These are phyloP conservation scores for Acrocephalus arundinaceus DNA, from an alignment of 2,113 vertebrate species.

Conservation along the genomic window DNA sequence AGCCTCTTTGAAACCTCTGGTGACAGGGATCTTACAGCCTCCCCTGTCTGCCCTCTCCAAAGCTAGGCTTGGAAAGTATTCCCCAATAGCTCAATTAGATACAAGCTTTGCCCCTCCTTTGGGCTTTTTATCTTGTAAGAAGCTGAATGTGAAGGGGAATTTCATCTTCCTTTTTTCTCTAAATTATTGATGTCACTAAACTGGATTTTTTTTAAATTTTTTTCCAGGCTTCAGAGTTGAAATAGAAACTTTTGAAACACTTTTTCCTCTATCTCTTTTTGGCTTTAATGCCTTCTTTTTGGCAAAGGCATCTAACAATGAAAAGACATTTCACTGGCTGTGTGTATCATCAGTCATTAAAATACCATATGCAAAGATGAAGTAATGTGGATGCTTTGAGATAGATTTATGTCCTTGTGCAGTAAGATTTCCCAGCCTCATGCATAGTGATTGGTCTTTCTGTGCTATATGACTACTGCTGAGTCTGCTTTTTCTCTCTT, in stretches of 20 bases:
- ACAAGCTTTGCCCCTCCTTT: background rate
- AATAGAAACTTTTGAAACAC: background rate
- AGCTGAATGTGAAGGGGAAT: background rate
- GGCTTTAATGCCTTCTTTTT: background rate
- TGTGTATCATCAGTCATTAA: background rate
- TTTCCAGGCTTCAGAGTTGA: background rate
- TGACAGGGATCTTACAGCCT: background rate
- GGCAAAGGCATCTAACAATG: background rate
- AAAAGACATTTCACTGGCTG: background rate
- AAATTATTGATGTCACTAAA: background rate
- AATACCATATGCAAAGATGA: background rate
- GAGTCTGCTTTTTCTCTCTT: background rate
- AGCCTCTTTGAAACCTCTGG: background rate
- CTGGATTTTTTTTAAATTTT: background rate
- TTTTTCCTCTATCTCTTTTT: background rate
- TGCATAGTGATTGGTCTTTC: background rate
- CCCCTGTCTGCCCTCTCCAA: background rate
- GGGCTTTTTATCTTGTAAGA: background rate
- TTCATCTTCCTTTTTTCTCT: background rate
- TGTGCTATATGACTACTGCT: background rate
- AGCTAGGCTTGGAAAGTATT: background rate
- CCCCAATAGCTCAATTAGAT: background rate
- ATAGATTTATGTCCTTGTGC: background rate
- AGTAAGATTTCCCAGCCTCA: background rate
- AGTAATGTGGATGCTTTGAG: background rate